Base-by-base conservation (phyloP, 2,888 invertebrate species). In the Agonopterix alstromeriana region DNA sequence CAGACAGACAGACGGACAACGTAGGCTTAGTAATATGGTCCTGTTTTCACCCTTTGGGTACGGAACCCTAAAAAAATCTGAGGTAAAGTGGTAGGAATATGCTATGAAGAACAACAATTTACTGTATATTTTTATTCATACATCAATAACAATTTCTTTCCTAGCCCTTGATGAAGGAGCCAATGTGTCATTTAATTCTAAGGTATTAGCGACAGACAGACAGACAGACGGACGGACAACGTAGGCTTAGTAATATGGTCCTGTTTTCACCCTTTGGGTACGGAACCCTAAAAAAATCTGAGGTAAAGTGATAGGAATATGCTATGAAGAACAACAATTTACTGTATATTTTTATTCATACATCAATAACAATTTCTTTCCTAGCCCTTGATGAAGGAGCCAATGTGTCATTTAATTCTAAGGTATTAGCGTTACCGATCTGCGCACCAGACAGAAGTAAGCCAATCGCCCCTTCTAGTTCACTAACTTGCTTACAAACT, bases 391-490 rank as follows among this genome's bases (percentile, higher is more conserved):
- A 65, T 58, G 83, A 87, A 43, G 83, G 90, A 36, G 67, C 64
- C 46, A 81, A 48, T 45, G 61, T 63, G 48, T 82, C 74, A 68
- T 64, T 75, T 51, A 75, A 57, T 48, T 86, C 83, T 45, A 72
- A 48, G 41, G 60, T 57, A 58, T 52, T 69, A 57, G 78, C 78
- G 50, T 82, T 77, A 11, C 84, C 83, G 8, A 88, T 82, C 68
- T 82, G 90, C 8, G 92, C 89, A 43, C 91, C 92, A 17, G 93
- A 89, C 53, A 94, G 72, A 35, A 95, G 72, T 73, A 94, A 86
- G 58, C 92, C 90, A 52, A 95, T 85, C 27, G 92, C 90, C 9
- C 95, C 95, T 77, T 94, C 93, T 35, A 95, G 71, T 60, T 92
- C 90, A 52, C 92, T 74, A 36, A 95, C 77, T 46, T 91, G 88